Evolutionary conservation across 2,113 vertebrate species (phyloP), one percentile per base, ranked within the genome.

Genomic region (Setophaga coronata): DNA sequence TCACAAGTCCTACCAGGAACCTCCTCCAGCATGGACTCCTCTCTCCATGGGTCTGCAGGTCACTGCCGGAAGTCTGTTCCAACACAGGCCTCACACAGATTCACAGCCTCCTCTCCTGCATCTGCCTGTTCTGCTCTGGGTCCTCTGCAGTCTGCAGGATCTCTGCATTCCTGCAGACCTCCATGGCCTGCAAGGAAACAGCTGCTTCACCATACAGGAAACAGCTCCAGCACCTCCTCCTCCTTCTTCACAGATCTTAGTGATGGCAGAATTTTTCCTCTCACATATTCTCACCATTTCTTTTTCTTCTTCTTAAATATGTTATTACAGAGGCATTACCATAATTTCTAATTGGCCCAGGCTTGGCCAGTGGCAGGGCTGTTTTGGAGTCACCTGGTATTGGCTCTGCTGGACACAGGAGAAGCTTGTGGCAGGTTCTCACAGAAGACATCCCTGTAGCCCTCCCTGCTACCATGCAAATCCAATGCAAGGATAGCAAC

Each of bases 381-480:
- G 3, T 17, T 31, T 14, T 43, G 34, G 18, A 65, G 12, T 18
- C 29, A 40, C 5, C 7, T 18, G 33, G 36, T 9, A 36, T 2
- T 26, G 26, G 14, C 36, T 38, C 26, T 60, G 21, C 26, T 28
- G 53, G 21, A 60, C 26, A 8, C 2, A 12, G 21, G 36, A 18
- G 21, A 60, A 33, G 11, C 5, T 43, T 60, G 26, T 33, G 21
- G 21, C 26, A 67, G 4, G 14, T 36, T 67, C 20, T 86, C 62
- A 51, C 17, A 33, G 53, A 51, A 60, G 21, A 21, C 9, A 60
- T 4, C 11, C 9, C 18, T 18, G 12, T 67, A 60, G 36, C 7
- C 4, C 18, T 67, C 21, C 9, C 11, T 0, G 0, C 21, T 33
- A 28, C 33, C 18, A 15, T 33, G 62, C 18, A 33, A 51, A 15